Conservation (phyloP, 2,797 vertebrate species). For the Corythornis leucogaster region DNA sequence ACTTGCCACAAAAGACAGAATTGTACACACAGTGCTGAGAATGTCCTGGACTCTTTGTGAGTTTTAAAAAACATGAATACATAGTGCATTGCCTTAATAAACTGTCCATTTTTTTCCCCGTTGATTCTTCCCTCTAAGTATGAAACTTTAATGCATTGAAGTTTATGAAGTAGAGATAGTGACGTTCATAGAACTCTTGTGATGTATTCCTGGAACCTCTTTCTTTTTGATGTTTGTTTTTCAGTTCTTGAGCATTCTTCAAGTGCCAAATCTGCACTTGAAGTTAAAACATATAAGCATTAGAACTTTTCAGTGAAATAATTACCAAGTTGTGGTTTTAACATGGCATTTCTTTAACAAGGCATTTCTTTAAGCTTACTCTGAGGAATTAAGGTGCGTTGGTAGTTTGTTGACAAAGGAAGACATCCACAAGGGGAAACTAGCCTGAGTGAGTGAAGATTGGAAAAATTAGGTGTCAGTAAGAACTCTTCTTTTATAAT, state of each 20-base stretch:
- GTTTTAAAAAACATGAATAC: accelerated
- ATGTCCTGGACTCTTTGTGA: not conserved
- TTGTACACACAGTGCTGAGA: not conserved
- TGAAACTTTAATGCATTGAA: not conserved
- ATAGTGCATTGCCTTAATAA: not conserved
- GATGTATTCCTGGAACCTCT: not conserved
- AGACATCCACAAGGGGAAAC: not conserved
- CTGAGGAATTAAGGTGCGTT: not conserved
- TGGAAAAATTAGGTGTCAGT: not conserved
- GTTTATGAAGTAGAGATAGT: not conserved
- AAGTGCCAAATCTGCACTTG: not conserved
- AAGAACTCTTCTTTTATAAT: not conserved
- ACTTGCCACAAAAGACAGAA: not conserved
- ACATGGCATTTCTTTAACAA: not conserved
- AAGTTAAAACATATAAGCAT: not conserved
- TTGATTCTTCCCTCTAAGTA: not conserved
- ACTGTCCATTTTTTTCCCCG: accelerated
- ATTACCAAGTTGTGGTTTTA: not conserved
- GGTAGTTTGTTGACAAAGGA: not conserved
- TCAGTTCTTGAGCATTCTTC: not conserved
- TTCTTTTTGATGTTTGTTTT: not conserved
- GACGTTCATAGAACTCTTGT: not conserved
- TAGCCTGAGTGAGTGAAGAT: not conserved
- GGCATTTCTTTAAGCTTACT: not conserved
- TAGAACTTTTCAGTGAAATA: not conserved